Base-by-base conservation (phyloP, 2,888 invertebrate genomes). In the Merodon equestris region DNA sequence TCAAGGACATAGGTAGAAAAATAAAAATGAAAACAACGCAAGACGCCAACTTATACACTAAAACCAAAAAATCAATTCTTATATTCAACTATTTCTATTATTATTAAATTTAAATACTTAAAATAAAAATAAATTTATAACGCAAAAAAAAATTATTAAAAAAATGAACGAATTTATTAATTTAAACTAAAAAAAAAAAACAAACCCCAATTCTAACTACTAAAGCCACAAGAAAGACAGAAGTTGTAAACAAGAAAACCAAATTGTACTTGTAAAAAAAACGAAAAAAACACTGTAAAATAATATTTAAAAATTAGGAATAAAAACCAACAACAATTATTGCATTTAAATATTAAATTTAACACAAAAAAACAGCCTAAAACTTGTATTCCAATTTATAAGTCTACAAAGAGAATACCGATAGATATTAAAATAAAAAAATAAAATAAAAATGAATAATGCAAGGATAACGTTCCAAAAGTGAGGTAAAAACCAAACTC, bases 111-210 rank as follows among this genome's bases (percentile, higher is more conserved):
- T 51, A 72, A 64, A 48, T 71, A 74, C 57, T 70, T 67, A 67
- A 71, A 44, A 27, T 27, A 27, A 51, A 54, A 53, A 18, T 66
- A 71, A 76, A 19, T 75, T 64, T 70, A 76, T 68, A 56, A 18
- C 58, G 36, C n/a, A 13, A 73, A 54, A 48, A 54, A 40, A 61
- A 4, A 63, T 67, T 27, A 27, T 27, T 73, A 54, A 72, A 79
- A 79, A 73, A 79, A 79, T 79, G 79, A 79, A 79, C 79, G 79
- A 79, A 79, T 79, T 79, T 79, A 79, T 79, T 70, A 79, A 79
- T 74, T 79, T 79, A 79, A 79, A 63, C 27, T 27, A 76, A 67
- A n/a, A 42, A 57, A 61, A 56, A 47, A 73, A 50, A 45, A 64
- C 76, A 71, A 42, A 77, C 63, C n/a, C 7, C 7, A 27, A 58